These are phyloP conservation scores for Adelges cooleyi DNA, from an alignment of 1,140 invertebrate species.

Conservation along the genomic window DNA sequence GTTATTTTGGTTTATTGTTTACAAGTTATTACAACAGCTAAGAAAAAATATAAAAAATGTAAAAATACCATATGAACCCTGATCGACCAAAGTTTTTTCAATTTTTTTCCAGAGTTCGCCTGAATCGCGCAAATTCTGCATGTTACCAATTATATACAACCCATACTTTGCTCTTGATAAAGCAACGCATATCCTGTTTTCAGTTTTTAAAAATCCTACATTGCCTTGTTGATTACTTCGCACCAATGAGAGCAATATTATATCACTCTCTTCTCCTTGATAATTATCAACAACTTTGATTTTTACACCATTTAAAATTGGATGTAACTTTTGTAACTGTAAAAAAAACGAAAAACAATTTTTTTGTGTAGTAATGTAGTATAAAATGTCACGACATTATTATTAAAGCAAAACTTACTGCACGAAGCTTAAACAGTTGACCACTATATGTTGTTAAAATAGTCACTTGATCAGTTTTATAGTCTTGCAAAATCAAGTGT, in stretches of 20 bases:
- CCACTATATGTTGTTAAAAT: constrained; percentile 55
- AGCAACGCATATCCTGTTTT: constrained; percentile 70
- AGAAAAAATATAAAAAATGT: neutral
- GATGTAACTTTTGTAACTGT: constrained; percentile 21
- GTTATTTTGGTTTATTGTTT: no score
- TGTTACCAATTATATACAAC: constrained; percentile 48
- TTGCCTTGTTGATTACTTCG: constrained; percentile 53
- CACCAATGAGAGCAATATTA: constrained; percentile 70
- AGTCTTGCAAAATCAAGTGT: constrained; percentile 50
- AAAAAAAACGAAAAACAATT: neutral
- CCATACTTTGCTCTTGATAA: constrained; percentile 67
- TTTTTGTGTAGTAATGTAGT: no score
- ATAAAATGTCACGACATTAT: no score
- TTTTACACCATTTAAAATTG: constrained; percentile 38
- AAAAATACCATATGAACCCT: constrained; percentile 36
- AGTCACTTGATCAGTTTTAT: constrained; percentile 48
- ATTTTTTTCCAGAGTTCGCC: constrained; percentile 30
- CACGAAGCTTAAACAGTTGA: constrained; percentile 37
- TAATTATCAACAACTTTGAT: constrained; percentile 67
- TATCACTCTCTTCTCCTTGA: constrained; percentile 76
- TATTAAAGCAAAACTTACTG: constrained; percentile 16
- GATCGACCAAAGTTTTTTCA: constrained; percentile 16
- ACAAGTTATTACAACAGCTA: no score
- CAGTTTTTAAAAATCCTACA: constrained; percentile 58
- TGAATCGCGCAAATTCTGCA: constrained; percentile 31